These are phyloP conservation scores for Amphiura filiformis DNA, from an alignment of 35 echinoderm and acorn worm species.

Conservation along the genomic window DNA sequence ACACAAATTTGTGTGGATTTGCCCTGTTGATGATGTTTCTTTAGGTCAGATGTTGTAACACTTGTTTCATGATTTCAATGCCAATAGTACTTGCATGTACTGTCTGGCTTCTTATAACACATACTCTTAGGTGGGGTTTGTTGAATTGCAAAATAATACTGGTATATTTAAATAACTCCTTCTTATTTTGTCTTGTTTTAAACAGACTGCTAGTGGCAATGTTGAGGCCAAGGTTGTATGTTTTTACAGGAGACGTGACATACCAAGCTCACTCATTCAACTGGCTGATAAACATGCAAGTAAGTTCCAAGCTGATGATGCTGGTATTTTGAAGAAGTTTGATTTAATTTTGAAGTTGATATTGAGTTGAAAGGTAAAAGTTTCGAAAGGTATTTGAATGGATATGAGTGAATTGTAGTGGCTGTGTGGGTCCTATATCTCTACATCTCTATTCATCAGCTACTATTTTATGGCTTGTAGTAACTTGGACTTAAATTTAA, in stretches of 20 bases:
- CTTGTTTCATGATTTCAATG: too few species aligned
- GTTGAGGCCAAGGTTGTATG: slow-evolving; percentile 99
- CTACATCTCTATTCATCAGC: not conserved
- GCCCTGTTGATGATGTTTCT: too few species aligned
- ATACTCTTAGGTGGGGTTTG: too few species aligned
- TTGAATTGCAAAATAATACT: too few species aligned
- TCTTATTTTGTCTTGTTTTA: not conserved
- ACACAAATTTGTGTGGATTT: too few species aligned
- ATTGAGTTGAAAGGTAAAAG: not conserved
- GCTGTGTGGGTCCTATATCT: not conserved
- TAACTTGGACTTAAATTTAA: too few species aligned
- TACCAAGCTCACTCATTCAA: slow-evolving; percentile 96
- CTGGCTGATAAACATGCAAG: slow-evolving; percentile 98
- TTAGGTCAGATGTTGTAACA: too few species aligned
- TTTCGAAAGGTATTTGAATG: not conserved
- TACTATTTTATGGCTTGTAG: too few species aligned
- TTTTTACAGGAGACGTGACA: slow-evolving; percentile 93
- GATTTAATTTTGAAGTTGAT: not conserved
- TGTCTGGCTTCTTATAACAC: too few species aligned
- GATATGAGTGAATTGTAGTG: not conserved
- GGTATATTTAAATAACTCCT: too few species aligned
- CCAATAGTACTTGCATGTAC: too few species aligned
- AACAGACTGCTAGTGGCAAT: slow-evolving; percentile 94
- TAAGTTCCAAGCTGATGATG: too few species aligned
- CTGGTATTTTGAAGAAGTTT: not conserved